A percentile compares a stretch with the other conserved stretches of the same genome.
phyloP scores from a whole-genome alignment of 2,888 invertebrate genomes.

The Lycophotia porphyrea region DNA sequence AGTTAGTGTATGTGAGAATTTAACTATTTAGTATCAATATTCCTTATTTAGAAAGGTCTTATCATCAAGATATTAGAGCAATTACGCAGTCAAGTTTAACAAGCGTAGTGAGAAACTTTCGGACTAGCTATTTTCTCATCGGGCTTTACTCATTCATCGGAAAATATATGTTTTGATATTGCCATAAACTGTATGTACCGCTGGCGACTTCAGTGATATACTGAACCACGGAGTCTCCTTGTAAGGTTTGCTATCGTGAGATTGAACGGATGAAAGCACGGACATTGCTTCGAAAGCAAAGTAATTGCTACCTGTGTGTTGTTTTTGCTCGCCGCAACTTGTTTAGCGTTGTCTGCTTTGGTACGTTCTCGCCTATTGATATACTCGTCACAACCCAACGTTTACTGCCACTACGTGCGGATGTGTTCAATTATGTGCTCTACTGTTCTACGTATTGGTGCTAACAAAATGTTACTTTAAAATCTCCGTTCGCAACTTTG shows the following conservation, averaged over 20 bases:
- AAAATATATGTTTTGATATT: slow-evolving; percentile 26
- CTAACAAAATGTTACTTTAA: slow-evolving; percentile 36
- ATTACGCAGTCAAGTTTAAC: slow-evolving; percentile 33
- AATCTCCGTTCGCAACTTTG: slow-evolving; percentile 13
- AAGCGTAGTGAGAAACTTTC: slow-evolving; percentile 36
- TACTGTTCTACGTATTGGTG: slow-evolving; percentile 58
- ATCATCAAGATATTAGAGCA: slow-evolving; percentile 45
- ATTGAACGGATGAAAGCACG: slow-evolving; percentile 71
- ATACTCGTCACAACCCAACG: slow-evolving; percentile 54
- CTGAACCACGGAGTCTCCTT: slow-evolving; percentile 44
- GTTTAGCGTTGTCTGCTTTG: slow-evolving; percentile 55
- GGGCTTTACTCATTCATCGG: not conserved
- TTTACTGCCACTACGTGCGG: slow-evolving; percentile 51
- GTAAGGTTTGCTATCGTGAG: slow-evolving; percentile 66
- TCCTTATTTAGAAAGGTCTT: slow-evolving; percentile 39
- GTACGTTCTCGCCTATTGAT: slow-evolving; percentile 69
- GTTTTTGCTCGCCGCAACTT: slow-evolving; percentile 68
- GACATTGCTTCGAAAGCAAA: slow-evolving; percentile 76
- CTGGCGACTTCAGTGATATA: slow-evolving; percentile 32
- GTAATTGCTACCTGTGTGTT: slow-evolving; percentile 75
- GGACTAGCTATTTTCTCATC: slow-evolving; percentile 28
- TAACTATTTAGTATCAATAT: slow-evolving; percentile 29
- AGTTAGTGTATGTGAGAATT: not conserved
- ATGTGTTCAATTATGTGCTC: slow-evolving; percentile 64
- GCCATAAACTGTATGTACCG: slow-evolving; percentile 1